These are phyloP conservation scores for Gymnosoma rotundatum DNA, from an alignment of 2,888 invertebrate species.

Conservation along the genomic window DNA sequence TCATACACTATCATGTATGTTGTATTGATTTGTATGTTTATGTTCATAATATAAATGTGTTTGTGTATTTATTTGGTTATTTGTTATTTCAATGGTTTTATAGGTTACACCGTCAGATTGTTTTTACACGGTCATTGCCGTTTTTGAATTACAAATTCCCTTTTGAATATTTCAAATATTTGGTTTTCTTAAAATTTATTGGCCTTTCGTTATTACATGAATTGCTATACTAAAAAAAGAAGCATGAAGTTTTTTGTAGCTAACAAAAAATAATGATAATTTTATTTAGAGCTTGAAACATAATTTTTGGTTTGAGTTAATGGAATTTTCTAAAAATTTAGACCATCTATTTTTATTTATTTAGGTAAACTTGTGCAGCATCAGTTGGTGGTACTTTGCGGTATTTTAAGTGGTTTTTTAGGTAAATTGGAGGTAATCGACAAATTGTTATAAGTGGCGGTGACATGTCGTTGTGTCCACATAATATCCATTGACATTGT, in stretches of 20 bases:
- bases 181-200: conserved; percentile 59
- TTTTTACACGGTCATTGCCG: conserved; percentile 66
- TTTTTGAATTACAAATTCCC: conserved; percentile 47
- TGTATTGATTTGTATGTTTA: conserved; percentile 14
- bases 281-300: not conserved
- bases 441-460: too few species aligned
- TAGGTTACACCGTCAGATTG: conserved; percentile 62
- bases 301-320: too few species aligned
- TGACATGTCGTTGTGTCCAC: too few species aligned
- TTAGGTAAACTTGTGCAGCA: too few species aligned
- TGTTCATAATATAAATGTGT: not conserved
- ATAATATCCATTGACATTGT: too few species aligned
- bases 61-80: not conserved
- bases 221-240: not conserved
- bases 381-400: too few species aligned
- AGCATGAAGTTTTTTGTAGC: not conserved
- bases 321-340: too few species aligned
- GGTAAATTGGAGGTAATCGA: too few species aligned
- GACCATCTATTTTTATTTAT: too few species aligned
- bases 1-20: not conserved
- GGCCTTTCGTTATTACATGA: conserved; percentile 35
- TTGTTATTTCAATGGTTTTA: conserved; percentile 10
- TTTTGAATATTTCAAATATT: conserved; percentile 64
- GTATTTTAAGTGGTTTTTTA: too few species aligned
- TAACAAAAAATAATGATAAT: not conserved